Base-by-base conservation (phyloP, 2,797 vertebrate genomes). In the Serranus cabrilla region DNA sequence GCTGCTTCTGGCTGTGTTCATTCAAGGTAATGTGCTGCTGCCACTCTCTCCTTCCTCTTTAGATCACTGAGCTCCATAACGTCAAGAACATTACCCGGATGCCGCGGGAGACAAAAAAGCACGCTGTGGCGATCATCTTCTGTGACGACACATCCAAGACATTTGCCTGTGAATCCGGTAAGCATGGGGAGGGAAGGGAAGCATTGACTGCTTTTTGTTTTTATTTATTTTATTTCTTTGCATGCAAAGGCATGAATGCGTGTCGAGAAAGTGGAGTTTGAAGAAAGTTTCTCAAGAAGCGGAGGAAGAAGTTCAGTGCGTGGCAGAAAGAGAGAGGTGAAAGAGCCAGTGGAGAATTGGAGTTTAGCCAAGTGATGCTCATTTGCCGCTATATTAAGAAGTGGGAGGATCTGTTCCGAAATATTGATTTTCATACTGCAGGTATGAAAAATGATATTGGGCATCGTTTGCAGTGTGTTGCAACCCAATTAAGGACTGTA, bases 111-210 rank as follows among this genome's bases (percentile, higher is more conserved):
- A 97, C 97, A 68, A 99, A 98, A 93, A 99, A 99, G 91, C 98
- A 99, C 56, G 98, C 98, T 0, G 97, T 99, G 93, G 97, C 97
- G 64, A 99, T 99, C 94, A 97, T 99, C 95, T 99, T 99, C 93
- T 96, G 96, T 59, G 97, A 99, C 49, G 97, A 99, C 92, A 98
- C 97, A 1, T 98, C 97, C 79, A 99, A 99, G 96, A 99, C 98
- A 56, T 99, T 99, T 93, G 95, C 98, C 89, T 99, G 98, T 92
- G 98, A 99, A 85, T 99, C 98, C 95, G 98, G 98, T 99, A 95
- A 96, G 18, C 11, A 34, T 14, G 27, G 18, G 13, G n/a, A 50
- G 31, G 45, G 39, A 18, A n/a, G 23, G 23, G 20, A 40, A 34
- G 45, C 11, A 40, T 21, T 50, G 21, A 27, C 7, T 49, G 5